Conservation (phyloP, 2,888 invertebrate species). For the Nineta flava region DNA sequence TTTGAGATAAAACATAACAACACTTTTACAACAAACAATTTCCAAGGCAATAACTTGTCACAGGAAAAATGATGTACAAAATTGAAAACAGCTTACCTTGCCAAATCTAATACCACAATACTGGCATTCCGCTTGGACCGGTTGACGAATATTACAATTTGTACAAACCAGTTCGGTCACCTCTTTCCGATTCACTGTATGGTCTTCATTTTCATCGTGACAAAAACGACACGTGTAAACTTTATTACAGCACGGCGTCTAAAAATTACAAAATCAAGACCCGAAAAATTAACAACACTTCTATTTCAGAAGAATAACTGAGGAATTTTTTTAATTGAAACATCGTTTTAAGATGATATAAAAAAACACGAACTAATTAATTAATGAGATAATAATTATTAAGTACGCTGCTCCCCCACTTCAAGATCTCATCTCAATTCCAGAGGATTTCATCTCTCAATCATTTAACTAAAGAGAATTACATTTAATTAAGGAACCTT, state of each 20-base stretch:
- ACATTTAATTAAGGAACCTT: too few species aligned
- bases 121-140: constrained; percentile 62
- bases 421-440: too few species aligned
- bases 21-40: too few species aligned
- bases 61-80: neutral
- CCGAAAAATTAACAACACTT: too few species aligned
- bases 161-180: constrained; percentile 73
- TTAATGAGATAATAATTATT: too few species aligned
- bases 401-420: too few species aligned
- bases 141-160: constrained; percentile 63
- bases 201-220: constrained; percentile 75
- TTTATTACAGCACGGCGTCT: constrained; percentile 84
- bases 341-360: neutral
- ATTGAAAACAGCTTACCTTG: constrained; percentile 35
- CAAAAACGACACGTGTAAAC: constrained; percentile 80
- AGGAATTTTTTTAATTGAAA: neutral
- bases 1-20: too few species aligned
- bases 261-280: constrained; percentile 18
- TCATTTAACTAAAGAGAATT: too few species aligned
- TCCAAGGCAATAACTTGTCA: too few species aligned
- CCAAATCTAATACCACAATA: constrained; percentile 66
- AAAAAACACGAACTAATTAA: neutral
- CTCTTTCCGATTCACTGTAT: constrained; percentile 68
- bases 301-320: too few species aligned
- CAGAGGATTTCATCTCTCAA: too few species aligned